These are phyloP conservation scores for Gymnocypris eckloni DNA, from an alignment of 2,797 vertebrate genomes.

Conservation along the genomic window DNA sequence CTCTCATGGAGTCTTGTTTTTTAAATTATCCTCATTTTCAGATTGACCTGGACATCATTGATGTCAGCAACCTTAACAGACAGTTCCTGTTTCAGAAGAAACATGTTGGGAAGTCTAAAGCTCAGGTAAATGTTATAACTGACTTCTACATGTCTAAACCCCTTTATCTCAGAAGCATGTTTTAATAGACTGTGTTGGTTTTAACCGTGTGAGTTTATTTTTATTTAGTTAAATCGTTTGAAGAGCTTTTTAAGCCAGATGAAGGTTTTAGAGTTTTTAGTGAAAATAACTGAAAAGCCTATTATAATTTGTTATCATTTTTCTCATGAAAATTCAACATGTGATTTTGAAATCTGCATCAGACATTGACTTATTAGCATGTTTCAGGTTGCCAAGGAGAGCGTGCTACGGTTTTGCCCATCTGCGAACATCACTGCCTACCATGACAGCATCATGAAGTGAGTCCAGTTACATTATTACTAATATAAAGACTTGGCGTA, in stretches of 20 bases:
- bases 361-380: neutral
- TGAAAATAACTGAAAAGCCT: too few relatives aligned
- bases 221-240: too few relatives aligned
- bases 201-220: too few relatives aligned
- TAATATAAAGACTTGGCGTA: too few relatives aligned
- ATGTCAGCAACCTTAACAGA: slow-evolving; percentile 98
- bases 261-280: too few relatives aligned
- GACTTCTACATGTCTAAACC: neutral
- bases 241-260: too few relatives aligned
- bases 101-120: slow-evolving; percentile 98
- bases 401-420: slow-evolving; percentile 93
- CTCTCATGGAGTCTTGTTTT: neutral
- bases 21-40: slow-evolving; percentile 64
- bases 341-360: slow-evolving; percentile 34
- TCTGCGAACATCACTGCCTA: slow-evolving; percentile 93
- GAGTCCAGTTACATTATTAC: slow-evolving; percentile 60
- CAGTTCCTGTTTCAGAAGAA: slow-evolving; percentile 99
- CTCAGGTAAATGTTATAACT: slow-evolving; percentile 81
- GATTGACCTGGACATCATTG: slow-evolving; percentile 99
- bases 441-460: slow-evolving; percentile 99
- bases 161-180: too few relatives aligned
- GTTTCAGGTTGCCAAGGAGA: slow-evolving; percentile 95
- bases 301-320: too few relatives aligned
- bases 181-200: too few relatives aligned
- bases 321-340: too few relatives aligned